phyloP scores from a whole-genome alignment of 2,797 vertebrate species.

The Bradypodion ventrale region DNA sequence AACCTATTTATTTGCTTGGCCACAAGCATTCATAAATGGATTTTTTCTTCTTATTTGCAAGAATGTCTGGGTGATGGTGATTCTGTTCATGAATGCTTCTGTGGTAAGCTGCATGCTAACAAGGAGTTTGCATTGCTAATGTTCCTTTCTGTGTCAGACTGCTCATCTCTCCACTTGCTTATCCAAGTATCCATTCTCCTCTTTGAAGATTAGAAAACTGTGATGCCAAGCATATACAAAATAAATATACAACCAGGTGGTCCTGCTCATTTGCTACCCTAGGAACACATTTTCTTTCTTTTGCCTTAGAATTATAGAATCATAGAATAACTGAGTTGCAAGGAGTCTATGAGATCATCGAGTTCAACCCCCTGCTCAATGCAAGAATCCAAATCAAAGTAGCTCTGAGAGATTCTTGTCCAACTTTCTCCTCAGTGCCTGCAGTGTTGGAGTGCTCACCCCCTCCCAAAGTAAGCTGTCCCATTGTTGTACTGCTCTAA shows the following conservation, averaged over 20 bases:
- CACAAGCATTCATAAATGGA: slow-evolving; percentile 24
- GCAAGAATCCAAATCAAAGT: no score
- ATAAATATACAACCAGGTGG: neutral
- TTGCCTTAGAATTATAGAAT: no score
- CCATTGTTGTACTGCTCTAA: no score
- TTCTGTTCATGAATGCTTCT: slow-evolving; percentile 31
- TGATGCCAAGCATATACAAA: neutral
- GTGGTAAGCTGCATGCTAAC: slow-evolving; percentile 10
- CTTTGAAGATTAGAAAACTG: neutral
- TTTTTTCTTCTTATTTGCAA: neutral
- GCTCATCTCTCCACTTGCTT: neutral
- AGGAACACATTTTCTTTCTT: neutral
- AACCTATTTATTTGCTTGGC: slow-evolving; percentile 19
- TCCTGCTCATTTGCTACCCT: accelerated
- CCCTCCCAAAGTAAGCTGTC: no score
- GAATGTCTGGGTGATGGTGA: slow-evolving; percentile 6
- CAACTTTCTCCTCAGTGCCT: no score
- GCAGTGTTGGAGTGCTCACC: no score
- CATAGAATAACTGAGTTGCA: no score
- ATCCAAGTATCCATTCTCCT: neutral
- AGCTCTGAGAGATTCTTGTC: no score
- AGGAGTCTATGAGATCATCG: no score
- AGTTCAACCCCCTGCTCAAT: no score
- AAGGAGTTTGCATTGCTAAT: slow-evolving; percentile 1
- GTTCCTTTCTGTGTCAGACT: neutral